Evolutionary conservation across 2,888 invertebrate genomes (phyloP).

Genomic region (Cheilosia impressa): DNA sequence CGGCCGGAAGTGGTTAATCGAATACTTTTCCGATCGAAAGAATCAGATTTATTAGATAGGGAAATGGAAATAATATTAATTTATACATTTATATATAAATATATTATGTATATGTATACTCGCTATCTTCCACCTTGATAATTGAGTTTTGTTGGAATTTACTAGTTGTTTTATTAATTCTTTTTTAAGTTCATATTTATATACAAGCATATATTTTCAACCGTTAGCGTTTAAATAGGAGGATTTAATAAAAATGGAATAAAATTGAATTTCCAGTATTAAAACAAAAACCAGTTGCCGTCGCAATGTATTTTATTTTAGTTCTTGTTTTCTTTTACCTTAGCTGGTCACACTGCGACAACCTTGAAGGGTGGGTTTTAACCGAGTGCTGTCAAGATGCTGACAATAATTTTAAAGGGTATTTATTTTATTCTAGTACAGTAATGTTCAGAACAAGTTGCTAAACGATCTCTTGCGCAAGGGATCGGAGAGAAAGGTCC

Average conservation of each 20-base stretch:
- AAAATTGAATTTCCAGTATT: constrained; percentile 70
- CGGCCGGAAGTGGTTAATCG: constrained; percentile 79
- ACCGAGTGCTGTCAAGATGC: background rate
- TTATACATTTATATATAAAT: constrained; percentile 77
- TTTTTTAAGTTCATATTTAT: constrained; percentile 75
- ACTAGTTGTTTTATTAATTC: constrained; percentile 75
- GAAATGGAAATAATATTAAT: constrained; percentile 79
- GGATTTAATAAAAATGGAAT: constrained; percentile 73
- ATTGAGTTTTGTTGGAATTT: constrained; percentile 73
- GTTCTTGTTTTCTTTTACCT: background rate
- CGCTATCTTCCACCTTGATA: constrained; percentile 74
- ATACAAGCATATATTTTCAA: constrained; percentile 73
- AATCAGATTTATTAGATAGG: constrained; percentile 70
- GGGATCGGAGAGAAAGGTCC: no score
- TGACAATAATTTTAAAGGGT: no score
- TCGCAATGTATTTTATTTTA: constrained; percentile 11
- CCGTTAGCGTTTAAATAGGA: constrained; percentile 70
- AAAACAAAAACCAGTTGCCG: constrained; percentile 8
- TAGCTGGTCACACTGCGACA: background rate
- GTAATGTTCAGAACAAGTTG: no score
- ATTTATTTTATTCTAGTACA: no score
- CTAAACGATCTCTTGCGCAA: no score
- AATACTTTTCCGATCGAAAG: constrained; percentile 74
- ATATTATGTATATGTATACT: constrained; percentile 65
- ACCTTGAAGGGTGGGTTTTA: no score